Conservation (phyloP, 2,113 vertebrate species). For the Chlorodrepanis virens region DNA sequence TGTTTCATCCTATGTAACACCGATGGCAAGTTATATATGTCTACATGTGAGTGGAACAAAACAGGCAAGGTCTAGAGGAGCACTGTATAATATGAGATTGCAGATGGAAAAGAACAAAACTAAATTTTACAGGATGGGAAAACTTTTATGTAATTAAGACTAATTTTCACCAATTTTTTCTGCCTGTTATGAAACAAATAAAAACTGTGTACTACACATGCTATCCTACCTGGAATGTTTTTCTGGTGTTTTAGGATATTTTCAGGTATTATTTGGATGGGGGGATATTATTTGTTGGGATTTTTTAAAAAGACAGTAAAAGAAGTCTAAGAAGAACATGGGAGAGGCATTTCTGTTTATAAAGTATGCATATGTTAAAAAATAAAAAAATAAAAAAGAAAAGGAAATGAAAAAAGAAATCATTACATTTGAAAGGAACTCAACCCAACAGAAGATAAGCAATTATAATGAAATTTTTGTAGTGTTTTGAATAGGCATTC, state of each 20-base stretch:
- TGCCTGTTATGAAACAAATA: neutral
- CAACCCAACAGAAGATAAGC: constrained; percentile 20
- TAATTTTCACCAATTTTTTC: neutral
- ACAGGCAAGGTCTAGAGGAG: neutral
- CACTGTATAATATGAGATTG: neutral
- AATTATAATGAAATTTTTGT: constrained; percentile 47
- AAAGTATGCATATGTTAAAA: neutral
- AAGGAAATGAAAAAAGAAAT: neutral
- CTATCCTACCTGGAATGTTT: neutral
- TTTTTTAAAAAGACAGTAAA: neutral
- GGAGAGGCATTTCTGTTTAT: neutral
- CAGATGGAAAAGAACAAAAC: neutral
- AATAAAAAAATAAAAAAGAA: neutral
- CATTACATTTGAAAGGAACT: constrained; percentile 20
- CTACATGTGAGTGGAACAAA: neutral
- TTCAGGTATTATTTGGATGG: neutral
- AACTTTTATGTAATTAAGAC: neutral
- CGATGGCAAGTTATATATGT: neutral
- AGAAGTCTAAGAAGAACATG: constrained; percentile 8
- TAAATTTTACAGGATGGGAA: neutral
- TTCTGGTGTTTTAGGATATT: neutral
- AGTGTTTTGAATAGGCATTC: constrained; percentile 34
- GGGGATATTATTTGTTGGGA: neutral
- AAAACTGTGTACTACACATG: neutral
- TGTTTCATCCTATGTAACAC: neutral